Evolutionary conservation across 2,113 vertebrate genomes (phyloP), one percentile per base, ranked within the genome.

Genomic region (Hippocampus mohnikei): DNA sequence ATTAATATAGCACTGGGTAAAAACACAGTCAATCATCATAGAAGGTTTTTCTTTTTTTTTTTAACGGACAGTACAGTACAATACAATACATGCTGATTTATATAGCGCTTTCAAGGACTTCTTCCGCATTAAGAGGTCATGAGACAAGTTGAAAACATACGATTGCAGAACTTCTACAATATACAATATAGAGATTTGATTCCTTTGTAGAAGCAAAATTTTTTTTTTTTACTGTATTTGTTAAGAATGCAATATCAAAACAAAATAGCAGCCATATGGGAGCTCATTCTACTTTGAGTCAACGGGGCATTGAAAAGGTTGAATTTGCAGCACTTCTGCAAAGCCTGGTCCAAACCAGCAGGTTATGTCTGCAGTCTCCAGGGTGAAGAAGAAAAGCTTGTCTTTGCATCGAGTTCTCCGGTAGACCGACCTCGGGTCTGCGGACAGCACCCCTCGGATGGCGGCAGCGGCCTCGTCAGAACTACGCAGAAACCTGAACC

Each of bases 331-430:
- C 1, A 96, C 94, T 71, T 96, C 95, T n/a, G 91, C 94, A 79
- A 96, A 95, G 29, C 85, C 92, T 66, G 90, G 88, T 41, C 94
- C 94, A 83, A 96, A 96, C 95, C 95, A 96, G 89, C 94, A 95
- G 1, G 95, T 95, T 78, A 96, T 52, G 23, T 95, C 90, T 0
- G 90, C 93, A 0, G 71, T 84, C 76, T 96, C 95, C 41, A 96
- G 78, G 8, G 83, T 89, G 64, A 94, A 92, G 87, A 91, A 92
- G 87, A 94, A 94, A 29, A 94, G 92, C 66, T 85, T 87, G 82
- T 95, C 94, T 68, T 72, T 90, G 75, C 92, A 94, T 80, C 91
- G 79, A 50, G 87, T 92, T 52, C 95, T 90, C 27, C 94, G 92
- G 75, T 96, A 95, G 15, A 95, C 90, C 1, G 95, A 96, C n/a